Conservation (phyloP, 2,113 vertebrate species). For the Poicephalus gulielmi region DNA sequence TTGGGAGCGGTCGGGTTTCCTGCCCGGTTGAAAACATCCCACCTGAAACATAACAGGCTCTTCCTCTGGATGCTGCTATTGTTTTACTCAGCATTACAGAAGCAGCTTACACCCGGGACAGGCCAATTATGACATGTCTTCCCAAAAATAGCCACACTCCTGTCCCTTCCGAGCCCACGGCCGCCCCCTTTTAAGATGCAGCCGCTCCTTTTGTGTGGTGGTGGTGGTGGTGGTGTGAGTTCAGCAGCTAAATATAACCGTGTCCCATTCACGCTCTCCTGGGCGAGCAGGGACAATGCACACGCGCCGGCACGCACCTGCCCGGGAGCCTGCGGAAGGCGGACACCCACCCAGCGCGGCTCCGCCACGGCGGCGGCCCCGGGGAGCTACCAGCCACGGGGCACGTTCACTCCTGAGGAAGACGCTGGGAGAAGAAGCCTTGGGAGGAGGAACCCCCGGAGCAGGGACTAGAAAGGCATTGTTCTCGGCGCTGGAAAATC, state of each 20-base stretch:
- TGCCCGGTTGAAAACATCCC: constrained; percentile 79
- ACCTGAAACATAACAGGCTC: constrained; percentile 83
- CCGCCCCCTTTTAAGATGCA: constrained; percentile 74
- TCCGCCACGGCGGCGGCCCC: constrained; percentile 73
- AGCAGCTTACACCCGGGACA: constrained; percentile 67
- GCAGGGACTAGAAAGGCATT: constrained; percentile 30
- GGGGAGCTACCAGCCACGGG: constrained; percentile 63
- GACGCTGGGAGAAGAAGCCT: constrained; percentile 44
- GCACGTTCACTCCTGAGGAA: constrained; percentile 73
- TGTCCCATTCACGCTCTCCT: constrained; percentile 69
- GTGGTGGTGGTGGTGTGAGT: constrained; percentile 70
- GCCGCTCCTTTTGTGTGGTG: constrained; percentile 65
- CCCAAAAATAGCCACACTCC: constrained; percentile 77
- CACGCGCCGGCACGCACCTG: constrained; percentile 74
- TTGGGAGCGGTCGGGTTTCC: constrained; percentile 77
- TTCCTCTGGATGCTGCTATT: constrained; percentile 81
- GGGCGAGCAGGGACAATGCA: constrained; percentile 75
- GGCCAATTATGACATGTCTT: constrained; percentile 78
- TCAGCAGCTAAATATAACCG: constrained; percentile 77
- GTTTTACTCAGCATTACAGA: constrained; percentile 76
- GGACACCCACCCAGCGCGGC: constrained; percentile 74
- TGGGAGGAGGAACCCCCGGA: constrained; percentile 51
- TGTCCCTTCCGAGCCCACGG: constrained; percentile 73
- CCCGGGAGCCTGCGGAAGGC: constrained; percentile 76
- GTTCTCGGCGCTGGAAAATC: constrained; percentile 32